These are phyloP conservation scores for Lithobates sylvaticus DNA, from an alignment of 2,797 vertebrate species.

Conservation along the genomic window DNA sequence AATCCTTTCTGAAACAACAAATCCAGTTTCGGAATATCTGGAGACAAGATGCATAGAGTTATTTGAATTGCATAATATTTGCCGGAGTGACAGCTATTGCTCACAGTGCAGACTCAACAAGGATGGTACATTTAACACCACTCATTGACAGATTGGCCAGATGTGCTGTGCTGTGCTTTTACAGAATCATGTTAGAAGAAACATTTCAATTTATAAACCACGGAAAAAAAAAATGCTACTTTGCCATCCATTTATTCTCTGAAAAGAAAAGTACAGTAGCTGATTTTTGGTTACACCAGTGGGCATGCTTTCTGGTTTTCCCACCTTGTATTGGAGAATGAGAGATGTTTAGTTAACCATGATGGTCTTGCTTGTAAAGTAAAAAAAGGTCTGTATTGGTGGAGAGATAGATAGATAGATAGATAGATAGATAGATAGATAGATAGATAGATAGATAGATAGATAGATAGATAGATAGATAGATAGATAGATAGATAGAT, in stretches of 20 bases:
- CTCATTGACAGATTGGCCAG: constrained; percentile 18
- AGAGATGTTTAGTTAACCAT: too few species aligned
- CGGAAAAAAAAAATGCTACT: background rate
- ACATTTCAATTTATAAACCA: background rate
- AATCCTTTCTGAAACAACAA: constrained; percentile 46
- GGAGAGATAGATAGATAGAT: too few species aligned
- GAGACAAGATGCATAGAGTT: constrained; percentile 15
- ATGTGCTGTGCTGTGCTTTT: constrained; percentile 35
- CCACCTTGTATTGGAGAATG: too few species aligned
- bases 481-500: too few species aligned
- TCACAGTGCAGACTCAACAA: constrained; percentile 31
- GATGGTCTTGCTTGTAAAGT: too few species aligned
- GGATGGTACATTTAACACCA: constrained; percentile 35
- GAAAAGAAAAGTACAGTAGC: background rate
- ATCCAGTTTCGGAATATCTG: constrained; percentile 50
- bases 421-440: too few species aligned
- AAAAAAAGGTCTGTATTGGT: too few species aligned
- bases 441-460: too few species aligned
- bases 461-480: too few species aligned
- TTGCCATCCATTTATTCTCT: background rate
- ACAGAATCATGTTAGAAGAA: background rate
- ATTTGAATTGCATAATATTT: constrained; percentile 36
- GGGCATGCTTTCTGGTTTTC: too few species aligned
- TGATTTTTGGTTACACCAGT: too few species aligned
- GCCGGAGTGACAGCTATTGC: constrained; percentile 4